Base-by-base conservation (phyloP, 2,113 vertebrate species). In the Grus americana region DNA sequence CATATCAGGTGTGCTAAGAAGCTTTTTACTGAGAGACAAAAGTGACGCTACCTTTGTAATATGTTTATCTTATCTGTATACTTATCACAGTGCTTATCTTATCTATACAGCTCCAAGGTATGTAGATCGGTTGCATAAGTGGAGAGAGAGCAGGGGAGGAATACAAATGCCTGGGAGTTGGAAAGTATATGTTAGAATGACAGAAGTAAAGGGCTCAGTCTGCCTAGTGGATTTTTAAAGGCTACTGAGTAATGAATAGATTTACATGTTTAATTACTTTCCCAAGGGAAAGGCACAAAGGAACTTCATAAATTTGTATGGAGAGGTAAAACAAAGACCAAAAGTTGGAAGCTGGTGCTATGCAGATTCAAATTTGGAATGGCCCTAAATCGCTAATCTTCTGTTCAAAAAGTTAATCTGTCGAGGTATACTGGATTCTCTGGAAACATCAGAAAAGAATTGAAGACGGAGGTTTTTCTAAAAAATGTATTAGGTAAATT, bases 251-350 rank as follows among this genome's bases (percentile, higher is more conserved):
- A 93, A 87, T 95, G 80, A 96, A 92, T 85, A 91, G 91, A 91
- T 95, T 96, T 95, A 78, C 80, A 84, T 81, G 83, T 97, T 95
- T 92, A 97, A 94, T 93, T 97, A 89, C 91, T 93, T 97, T 95
- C 96, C 91, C 93, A 94, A 96, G 92, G 82, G 65, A 89, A 80
- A 66, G 80, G n/a, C 70, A 92, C 84, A 96, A 93, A 97, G 15
- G 34, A 46, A 52, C 92, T 97, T 89, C 70, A 93, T 95, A 97
- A 95, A 91, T 96, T 92, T 95, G 65, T 81, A 87, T 78, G 50
- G 76, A 88, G 79, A 91, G 24, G 61, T 72, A 79, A 58, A 72
- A 86, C 49, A 79, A 90, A 89, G 66, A 95, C 75, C 34, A 67
- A 74, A 93, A 91, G 47, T 90, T 93, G 88, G 38, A 90, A 93